Evolutionary conservation across 2,113 vertebrate genomes (phyloP).

Genomic region (Crotalus horridus): DNA sequence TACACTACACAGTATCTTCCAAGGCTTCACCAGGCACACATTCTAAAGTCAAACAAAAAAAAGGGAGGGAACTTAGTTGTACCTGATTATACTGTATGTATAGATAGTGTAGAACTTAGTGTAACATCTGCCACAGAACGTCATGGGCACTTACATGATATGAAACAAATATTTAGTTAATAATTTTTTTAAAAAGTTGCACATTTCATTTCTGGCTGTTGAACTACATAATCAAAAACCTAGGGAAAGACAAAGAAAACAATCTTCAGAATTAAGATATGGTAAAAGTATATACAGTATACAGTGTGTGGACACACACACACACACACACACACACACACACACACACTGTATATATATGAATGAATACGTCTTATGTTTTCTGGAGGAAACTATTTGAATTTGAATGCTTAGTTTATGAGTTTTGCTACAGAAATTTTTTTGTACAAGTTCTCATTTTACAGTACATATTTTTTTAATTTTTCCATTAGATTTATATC

Average conservation of each 20-base stretch:
- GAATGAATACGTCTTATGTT: background rate
- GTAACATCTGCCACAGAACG: background rate
- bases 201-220: background rate
- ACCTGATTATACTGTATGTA: background rate
- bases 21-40: background rate
- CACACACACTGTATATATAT: background rate
- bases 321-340: no score
- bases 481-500: no score
- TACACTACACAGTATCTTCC: background rate
- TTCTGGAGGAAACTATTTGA: background rate
- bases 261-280: background rate
- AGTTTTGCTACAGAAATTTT: no score
- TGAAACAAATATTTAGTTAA: background rate
- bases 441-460: no score
- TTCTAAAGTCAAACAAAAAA: background rate
- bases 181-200: background rate
- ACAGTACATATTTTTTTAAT: no score
- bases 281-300: background rate
- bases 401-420: no score
- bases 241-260: background rate
- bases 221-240: background rate
- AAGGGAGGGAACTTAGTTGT: background rate
- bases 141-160: background rate
- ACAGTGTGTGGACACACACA: no score
- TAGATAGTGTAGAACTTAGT: background rate